Conservation (phyloP, 2,797 vertebrate species). For the Cygnus olor region DNA sequence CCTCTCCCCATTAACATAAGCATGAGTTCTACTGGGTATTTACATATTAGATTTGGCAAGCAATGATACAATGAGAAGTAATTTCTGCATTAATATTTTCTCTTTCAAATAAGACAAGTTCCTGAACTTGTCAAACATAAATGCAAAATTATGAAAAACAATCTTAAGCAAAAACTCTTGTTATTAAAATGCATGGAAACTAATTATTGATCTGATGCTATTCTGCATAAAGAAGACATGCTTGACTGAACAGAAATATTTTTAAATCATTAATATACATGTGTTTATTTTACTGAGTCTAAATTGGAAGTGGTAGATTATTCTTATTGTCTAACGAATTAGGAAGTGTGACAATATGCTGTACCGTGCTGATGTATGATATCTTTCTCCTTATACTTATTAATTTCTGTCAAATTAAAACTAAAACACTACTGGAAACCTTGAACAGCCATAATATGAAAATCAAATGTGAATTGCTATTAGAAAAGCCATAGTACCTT, state of each 20-base stretch:
- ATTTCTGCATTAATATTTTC: slow-evolving; percentile 69
- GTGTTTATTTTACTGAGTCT: slow-evolving; percentile 78
- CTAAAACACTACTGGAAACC: slow-evolving; percentile 53
- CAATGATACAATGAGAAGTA: slow-evolving; percentile 68
- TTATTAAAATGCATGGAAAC: slow-evolving; percentile 81
- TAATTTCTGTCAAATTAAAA: slow-evolving; percentile 81
- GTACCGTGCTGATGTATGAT: slow-evolving; percentile 60
- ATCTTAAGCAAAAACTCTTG: slow-evolving; percentile 71
- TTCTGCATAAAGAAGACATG: slow-evolving; percentile 76
- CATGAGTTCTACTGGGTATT: slow-evolving; percentile 67
- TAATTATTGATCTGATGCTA: slow-evolving; percentile 82
- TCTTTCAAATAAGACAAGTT: slow-evolving; percentile 74
- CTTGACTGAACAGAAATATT: slow-evolving; percentile 79
- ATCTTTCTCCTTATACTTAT: slow-evolving; percentile 73
- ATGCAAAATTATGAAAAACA: slow-evolving; percentile 78
- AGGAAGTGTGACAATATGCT: slow-evolving; percentile 71
- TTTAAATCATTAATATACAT: slow-evolving; percentile 84
- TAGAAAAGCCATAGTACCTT: slow-evolving; percentile 53
- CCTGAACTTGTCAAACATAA: slow-evolving; percentile 79
- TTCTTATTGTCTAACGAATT: slow-evolving; percentile 79
- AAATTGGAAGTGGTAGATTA: slow-evolving; percentile 75
- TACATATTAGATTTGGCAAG: slow-evolving; percentile 70
- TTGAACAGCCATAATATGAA: slow-evolving; percentile 63
- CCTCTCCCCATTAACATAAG: slow-evolving; percentile 65
- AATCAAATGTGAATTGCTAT: slow-evolving; percentile 69